Conservation (phyloP, 2,797 vertebrate species). For the Dryobates pubescens region DNA sequence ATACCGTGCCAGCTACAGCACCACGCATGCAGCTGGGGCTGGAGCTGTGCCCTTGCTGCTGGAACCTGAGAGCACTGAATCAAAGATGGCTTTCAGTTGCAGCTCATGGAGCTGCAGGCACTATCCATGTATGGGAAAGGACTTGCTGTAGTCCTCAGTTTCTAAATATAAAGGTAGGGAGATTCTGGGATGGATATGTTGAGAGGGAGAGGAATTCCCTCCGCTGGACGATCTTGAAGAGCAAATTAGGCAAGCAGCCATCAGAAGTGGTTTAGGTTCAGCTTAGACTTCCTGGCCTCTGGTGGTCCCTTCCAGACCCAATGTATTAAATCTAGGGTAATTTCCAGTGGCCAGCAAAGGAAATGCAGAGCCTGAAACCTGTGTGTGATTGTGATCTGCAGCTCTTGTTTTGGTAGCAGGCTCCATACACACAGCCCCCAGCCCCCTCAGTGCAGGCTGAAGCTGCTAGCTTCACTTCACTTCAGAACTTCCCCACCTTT, state of each 20-base stretch:
- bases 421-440: not conserved
- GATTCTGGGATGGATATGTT: not conserved
- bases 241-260: not conserved
- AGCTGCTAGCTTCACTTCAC: not conserved
- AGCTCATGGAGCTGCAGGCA: not conserved
- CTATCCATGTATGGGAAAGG: conserved; percentile 57
- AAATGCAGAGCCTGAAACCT: not conserved
- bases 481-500: conserved; percentile 36
- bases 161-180: conserved; percentile 60
- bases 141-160: not conserved
- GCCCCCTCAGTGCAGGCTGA: not conserved
- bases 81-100: not conserved
- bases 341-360: not conserved
- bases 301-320: not conserved
- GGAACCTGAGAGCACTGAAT: conserved; percentile 26
- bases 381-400: not conserved
- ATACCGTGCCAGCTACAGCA: not conserved
- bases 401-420: conserved; percentile 1
- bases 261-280: not conserved
- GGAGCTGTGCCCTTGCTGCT: not conserved
- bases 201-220: not conserved
- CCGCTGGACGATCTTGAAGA: not conserved
- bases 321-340: not conserved
- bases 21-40: not conserved
- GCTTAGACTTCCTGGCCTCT: not conserved